A percentile compares a stretch with the other conserved stretches of the same genome.
Evolutionary conservation across 2,888 invertebrate species (phyloP).

Genomic region (Loripinus fragilis): DNA sequence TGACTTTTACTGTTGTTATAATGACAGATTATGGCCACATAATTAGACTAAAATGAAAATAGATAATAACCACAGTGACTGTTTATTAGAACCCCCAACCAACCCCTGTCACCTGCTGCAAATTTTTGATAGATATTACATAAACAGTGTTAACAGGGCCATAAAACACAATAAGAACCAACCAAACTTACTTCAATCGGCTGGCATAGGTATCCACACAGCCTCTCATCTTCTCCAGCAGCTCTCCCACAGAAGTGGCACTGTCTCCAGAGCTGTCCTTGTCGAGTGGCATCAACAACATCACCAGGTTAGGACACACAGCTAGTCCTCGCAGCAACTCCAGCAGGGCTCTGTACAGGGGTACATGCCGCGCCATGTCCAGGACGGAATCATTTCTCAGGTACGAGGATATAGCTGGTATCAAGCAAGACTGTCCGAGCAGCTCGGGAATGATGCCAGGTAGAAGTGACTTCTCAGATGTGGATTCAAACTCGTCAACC

Average conservation of each 20-base stretch:
- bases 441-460: constrained; percentile 89
- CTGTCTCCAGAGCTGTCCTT: constrained; percentile 82
- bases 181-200: constrained; percentile 81
- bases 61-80: no score
- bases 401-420: constrained; percentile 95
- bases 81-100: no score
- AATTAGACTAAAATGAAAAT: no score
- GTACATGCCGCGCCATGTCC: constrained; percentile 98
- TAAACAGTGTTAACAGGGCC: no score
- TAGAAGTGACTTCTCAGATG: constrained; percentile 64
- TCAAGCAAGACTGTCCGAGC: constrained; percentile 91
- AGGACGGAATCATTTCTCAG: constrained; percentile 97
- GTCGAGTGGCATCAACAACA: constrained; percentile 87
- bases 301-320: constrained; percentile 85
- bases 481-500: constrained; percentile 48
- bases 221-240: constrained; percentile 93
- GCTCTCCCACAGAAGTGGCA: constrained; percentile 87
- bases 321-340: constrained; percentile 91
- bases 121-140: no score
- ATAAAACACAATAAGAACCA: no score
- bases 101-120: no score
- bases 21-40: no score
- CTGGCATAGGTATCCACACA: constrained; percentile 96
- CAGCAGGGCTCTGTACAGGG: constrained; percentile 93
- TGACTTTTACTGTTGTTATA: no score